Conservation (phyloP, 2,797 vertebrate genomes). For the Cetoscarus ocellatus region DNA sequence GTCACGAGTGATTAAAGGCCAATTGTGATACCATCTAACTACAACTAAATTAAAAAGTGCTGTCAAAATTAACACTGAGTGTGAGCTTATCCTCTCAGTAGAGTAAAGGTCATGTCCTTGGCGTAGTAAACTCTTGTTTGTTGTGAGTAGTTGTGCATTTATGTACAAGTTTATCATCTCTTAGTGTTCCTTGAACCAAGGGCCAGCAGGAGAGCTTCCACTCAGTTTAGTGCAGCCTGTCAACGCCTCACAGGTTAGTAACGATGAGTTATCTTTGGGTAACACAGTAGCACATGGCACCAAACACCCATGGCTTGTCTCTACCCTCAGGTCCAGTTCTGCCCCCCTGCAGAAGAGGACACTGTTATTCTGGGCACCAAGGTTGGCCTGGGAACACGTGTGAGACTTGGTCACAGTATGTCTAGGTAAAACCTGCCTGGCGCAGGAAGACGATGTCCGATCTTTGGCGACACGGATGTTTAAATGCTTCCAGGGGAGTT, state of each 20-base stretch:
- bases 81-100: not conserved
- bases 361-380: slow-evolving; percentile 67
- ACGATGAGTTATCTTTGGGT: slow-evolving; percentile 74
- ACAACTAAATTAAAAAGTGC: no score
- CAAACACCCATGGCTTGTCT: slow-evolving; percentile 23
- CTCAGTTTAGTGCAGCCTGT: slow-evolving; percentile 71
- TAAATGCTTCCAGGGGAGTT: not conserved
- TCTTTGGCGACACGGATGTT: slow-evolving; percentile 1
- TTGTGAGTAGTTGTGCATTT: slow-evolving; percentile 33
- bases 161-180: slow-evolving; percentile 67
- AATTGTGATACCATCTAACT: no score
- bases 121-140: not conserved
- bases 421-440: slow-evolving; percentile 18
- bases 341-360: slow-evolving; percentile 25
- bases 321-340: slow-evolving; percentile 19
- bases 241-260: slow-evolving; percentile 58
- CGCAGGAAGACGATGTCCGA: not conserved
- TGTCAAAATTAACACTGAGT: not conserved
- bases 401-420: slow-evolving; percentile 14
- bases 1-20: no score
- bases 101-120: slow-evolving; percentile 23
- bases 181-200: slow-evolving; percentile 50
- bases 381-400: slow-evolving; percentile 32
- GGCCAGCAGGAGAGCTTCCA: slow-evolving; percentile 37
- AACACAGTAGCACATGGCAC: slow-evolving; percentile 28